Evolutionary conservation across 2,888 invertebrate genomes (phyloP), one percentile per base, ranked within the genome.

Genomic region (Leuctra nigra): DNA sequence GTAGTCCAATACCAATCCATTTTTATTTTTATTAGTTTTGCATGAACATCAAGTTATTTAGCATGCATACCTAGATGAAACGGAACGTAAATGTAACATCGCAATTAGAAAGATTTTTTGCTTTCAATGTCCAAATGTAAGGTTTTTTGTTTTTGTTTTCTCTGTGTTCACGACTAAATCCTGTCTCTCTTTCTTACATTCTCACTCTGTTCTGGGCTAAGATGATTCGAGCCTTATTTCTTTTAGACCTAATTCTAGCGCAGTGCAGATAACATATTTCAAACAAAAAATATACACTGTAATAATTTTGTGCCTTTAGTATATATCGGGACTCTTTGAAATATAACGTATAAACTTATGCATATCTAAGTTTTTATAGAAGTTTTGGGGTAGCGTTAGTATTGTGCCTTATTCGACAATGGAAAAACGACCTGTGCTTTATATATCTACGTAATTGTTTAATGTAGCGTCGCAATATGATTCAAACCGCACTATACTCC

Each of bases 221-320:
- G 47, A 25, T 24, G 23, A 47, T 47, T 25, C 33, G 35, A 50
- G 50, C 50, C 50, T 50, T 50, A 50, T 50, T 50, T 50, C 22
- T 18, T n/a, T n/a, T n/a, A n/a, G n/a, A n/a, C n/a, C n/a, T n/a
- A n/a, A n/a, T n/a, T n/a, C n/a, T 50, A 50, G 50, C 18, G 35
- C 33, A 50, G 50, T 33, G n/a, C 33, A 50, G 50, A 33, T 44
- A 44, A 44, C 4, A 44, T 6, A 23, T 44, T 44, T 44, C 18
- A 50, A 50, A 35, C 35, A 33, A 48, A n/a, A 48, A 35, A 33
- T 41, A 18, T 16, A 50, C 33, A 50, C 35, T 50, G 50, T 50
- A 50, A 50, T 50, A 50, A 50, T 50, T 50, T 50, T 50, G 50
- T 50, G 50, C 50, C 50, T 50, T 50, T 50, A 50, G 50, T 50